Evolutionary conservation across 2,113 vertebrate genomes (phyloP).

Genomic region (Fukomys damarensis): DNA sequence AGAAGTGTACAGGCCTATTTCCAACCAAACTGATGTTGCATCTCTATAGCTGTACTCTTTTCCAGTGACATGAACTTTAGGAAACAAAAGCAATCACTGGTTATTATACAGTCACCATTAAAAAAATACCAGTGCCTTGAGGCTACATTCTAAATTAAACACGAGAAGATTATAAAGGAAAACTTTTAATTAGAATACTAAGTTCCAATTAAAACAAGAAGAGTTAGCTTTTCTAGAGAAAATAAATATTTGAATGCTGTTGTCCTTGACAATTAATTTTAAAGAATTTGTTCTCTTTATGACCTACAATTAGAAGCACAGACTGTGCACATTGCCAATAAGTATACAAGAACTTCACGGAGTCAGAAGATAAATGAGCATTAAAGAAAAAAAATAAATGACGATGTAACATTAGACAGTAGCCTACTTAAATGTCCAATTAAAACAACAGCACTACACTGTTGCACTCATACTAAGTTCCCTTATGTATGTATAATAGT

Average conservation of each 20-base stretch:
- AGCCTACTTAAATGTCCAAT: constrained; percentile 19
- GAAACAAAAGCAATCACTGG: neutral
- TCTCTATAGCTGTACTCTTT: neutral
- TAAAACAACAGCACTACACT: constrained; percentile 4
- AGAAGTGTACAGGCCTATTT: neutral
- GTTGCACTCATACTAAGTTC: neutral
- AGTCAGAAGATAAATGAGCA: neutral
- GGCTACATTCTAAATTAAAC: constrained; percentile 64
- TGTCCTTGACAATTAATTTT: neutral
- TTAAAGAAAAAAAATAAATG: constrained; percentile 26
- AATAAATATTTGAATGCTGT: constrained; percentile 19
- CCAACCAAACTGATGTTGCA: neutral
- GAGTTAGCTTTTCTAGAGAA: neutral
- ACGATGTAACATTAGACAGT: neutral
- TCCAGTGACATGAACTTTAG: neutral
- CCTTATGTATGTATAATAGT: neutral
- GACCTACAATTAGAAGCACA: neutral
- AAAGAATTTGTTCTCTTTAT: neutral
- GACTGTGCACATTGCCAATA: neutral
- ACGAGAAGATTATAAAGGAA: constrained; percentile 53
- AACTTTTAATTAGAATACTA: constrained; percentile 64
- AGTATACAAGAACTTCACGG: neutral
- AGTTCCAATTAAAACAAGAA: constrained; percentile 58
- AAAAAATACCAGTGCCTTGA: constrained; percentile 19
- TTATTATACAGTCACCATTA: constrained; percentile 45